Evolutionary conservation across 2,113 vertebrate species (phyloP), one percentile per base, ranked within the genome.

Genomic region (Paramormyrops kingsleyae): DNA sequence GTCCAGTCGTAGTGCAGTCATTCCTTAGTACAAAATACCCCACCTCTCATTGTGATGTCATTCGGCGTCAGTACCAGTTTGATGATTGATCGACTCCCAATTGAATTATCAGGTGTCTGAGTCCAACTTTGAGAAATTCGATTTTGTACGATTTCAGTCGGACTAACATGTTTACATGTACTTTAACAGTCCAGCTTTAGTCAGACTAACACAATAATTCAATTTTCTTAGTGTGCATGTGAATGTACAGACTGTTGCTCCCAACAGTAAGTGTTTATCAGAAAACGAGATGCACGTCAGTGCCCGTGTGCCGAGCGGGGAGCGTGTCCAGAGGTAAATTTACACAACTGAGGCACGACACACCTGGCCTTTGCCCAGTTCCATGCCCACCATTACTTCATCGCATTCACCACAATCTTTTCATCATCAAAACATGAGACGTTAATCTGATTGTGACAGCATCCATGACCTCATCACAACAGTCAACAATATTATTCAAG

Each of bases 381-480:
- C 83, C 24, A 47, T 47, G 44, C 44, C 42, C 44, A 47, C 39
- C 42, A 84, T 84, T 84, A 47, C 83, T 13, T 84, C 83, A 47
- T 84, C 42, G 39, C 39, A 31, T 70, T 70, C 62, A 27, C 62
- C 62, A 70, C 62, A 70, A 70, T 70, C 62, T 27, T 31, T 70
- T 31, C 62, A 44, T 46, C 83, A 84, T 24, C 83, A 80, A 80
- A 80, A 80, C 74, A 80, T 9, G 80, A 35, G 7, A 83, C 21
- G 83, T 84, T 47, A 84, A 47, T 84, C 42, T 24, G 42, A 46
- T 42, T n/a, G 24, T 47, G 44, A 47, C 39, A 47, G 39, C 44
- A n/a, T n/a, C 44, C 44, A 84, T 84, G 39, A 84, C 24, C 44
- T 84, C 83, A 84, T 84, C 83, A 46, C 42, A 84, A 84, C 83